Conservation (phyloP, 2,113 vertebrate species). For the Daubentonia madagascariensis region DNA sequence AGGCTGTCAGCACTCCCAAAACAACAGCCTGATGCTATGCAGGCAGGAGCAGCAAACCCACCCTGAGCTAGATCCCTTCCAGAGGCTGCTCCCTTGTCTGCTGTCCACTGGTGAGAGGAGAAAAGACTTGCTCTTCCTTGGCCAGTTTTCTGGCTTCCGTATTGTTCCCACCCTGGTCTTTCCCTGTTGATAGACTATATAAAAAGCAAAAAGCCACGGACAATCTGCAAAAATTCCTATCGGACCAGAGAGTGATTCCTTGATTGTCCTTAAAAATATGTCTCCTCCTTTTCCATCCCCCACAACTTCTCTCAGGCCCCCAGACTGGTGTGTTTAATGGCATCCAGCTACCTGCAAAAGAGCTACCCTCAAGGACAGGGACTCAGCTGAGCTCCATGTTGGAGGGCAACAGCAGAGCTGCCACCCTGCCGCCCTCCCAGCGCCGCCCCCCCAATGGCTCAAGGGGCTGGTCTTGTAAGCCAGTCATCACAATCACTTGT, state of each 20-base stretch:
- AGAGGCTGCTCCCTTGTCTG: not conserved
- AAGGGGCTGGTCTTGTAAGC: too few species aligned
- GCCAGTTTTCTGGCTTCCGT: not conserved
- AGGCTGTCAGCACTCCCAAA: not conserved
- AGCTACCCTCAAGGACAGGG: not conserved
- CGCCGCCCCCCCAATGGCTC: not conserved
- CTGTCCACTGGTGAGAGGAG: not conserved
- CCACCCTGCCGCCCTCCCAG: not conserved
- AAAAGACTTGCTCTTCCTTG: not conserved
- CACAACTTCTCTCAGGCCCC: not conserved
- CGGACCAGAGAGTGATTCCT: not conserved
- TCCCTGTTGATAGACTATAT: not conserved
- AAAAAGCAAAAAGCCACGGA: not conserved
- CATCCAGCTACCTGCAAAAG: not conserved
- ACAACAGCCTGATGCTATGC: not conserved
- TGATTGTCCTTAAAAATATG: not conserved
- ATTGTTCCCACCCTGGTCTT: not conserved
- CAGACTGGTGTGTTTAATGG: not conserved
- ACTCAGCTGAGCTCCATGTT: not conserved
- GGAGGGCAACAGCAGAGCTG: not conserved
- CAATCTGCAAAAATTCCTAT: not conserved
- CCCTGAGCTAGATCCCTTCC: not conserved
- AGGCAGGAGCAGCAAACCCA: too few species aligned
- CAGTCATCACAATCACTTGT: not conserved
- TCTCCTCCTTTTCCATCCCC: not conserved